Percentiles rank a stretch among this genome's conserved stretches.
Conservation (phyloP, 2,888 invertebrate genomes). For the Automeris io region DNA sequence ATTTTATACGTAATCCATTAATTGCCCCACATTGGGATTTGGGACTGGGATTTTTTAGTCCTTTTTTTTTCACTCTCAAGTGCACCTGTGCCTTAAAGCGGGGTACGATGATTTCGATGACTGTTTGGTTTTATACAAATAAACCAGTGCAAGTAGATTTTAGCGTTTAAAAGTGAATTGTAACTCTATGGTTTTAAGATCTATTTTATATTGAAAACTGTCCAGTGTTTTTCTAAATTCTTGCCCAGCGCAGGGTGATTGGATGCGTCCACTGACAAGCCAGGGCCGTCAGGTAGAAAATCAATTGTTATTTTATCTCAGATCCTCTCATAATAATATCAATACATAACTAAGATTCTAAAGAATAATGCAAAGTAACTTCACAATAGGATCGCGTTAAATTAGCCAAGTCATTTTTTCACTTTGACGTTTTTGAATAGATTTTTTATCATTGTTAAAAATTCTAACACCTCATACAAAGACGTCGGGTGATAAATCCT, state of each 20-base stretch:
- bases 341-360: constrained; percentile 25
- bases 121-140: constrained; percentile 58
- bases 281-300: constrained; percentile 61
- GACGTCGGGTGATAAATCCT: too few species aligned
- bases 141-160: constrained; percentile 11
- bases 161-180: background rate
- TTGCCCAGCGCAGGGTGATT: constrained; percentile 45
- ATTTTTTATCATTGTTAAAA: constrained; percentile 4
- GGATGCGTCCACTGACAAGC: constrained; percentile 51
- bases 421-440: constrained; percentile 8
- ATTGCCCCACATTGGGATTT: constrained; percentile 51
- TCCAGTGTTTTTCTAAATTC: constrained; percentile 34
- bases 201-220: constrained; percentile 10
- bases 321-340: constrained; percentile 36
- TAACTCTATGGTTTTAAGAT: background rate
- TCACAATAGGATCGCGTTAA: background rate
- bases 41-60: constrained; percentile 31
- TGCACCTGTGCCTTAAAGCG: constrained; percentile 60
- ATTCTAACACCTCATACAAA: background rate
- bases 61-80: constrained; percentile 30
- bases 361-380: background rate
- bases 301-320: constrained; percentile 56
- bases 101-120: constrained; percentile 56
- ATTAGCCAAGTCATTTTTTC: constrained; percentile 6
- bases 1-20: constrained; percentile 60